These are phyloP conservation scores for Sebastolobus alascanus DNA, from an alignment of 2,797 vertebrate species.

Conservation along the genomic window DNA sequence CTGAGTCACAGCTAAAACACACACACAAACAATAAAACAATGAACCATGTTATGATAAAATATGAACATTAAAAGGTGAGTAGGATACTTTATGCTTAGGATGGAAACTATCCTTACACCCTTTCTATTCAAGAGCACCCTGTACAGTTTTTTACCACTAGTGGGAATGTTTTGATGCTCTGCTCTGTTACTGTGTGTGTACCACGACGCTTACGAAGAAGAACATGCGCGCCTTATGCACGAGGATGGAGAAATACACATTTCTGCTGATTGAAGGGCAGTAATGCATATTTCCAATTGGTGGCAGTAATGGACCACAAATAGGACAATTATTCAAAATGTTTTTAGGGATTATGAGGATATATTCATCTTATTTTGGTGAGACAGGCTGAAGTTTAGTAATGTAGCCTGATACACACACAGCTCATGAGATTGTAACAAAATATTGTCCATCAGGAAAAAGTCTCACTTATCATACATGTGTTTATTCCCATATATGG, in stretches of 20 bases:
- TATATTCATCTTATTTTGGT: neutral
- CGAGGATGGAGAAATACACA: neutral
- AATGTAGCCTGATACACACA: neutral
- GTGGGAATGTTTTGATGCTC: neutral
- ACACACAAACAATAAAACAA: neutral
- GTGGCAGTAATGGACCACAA: neutral
- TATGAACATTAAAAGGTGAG: neutral
- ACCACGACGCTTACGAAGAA: neutral
- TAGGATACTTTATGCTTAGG: neutral
- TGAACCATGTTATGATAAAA: neutral
- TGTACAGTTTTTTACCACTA: neutral
- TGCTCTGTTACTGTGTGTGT: neutral
- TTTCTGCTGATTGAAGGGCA: neutral
- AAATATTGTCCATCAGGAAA: neutral
- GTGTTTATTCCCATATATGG: neutral
- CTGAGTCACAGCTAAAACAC: constrained; percentile 89
- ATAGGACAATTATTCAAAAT: neutral
- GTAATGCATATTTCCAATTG: neutral
- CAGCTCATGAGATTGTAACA: neutral
- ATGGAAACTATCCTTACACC: neutral
- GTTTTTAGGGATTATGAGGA: neutral
- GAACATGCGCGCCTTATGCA: neutral
- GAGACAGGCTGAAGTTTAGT: neutral
- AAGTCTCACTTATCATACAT: neutral
- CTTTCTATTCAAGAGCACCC: neutral